Percentiles rank a stretch among this genome's conserved stretches.
Evolutionary conservation across 2,888 invertebrate species (phyloP).

Genomic region (Pardosa pseudoannulata): DNA sequence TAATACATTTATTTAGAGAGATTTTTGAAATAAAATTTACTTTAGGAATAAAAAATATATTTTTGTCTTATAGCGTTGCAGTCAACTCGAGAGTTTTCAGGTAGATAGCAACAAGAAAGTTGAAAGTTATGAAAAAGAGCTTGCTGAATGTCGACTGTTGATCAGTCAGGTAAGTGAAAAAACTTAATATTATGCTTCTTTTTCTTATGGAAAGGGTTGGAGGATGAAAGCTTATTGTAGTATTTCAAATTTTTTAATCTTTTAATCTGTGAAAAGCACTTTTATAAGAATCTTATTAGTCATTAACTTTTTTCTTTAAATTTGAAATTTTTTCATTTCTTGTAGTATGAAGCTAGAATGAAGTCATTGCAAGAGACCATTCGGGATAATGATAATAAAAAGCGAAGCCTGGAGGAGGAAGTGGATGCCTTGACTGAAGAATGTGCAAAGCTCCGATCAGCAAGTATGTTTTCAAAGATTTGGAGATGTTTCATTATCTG

Average conservation of each 20-base stretch:
- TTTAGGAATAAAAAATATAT: too few species aligned
- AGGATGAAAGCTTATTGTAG: too few species aligned
- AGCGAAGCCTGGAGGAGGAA: conserved; percentile 93
- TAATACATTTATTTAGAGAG: background rate
- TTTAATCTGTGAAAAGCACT: too few species aligned
- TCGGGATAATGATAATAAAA: conserved; percentile 95
- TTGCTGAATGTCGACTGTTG: conserved; percentile 92
- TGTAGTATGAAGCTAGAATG: conserved; percentile 92
- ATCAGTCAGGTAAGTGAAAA: conserved; percentile 88
- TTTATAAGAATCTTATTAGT: too few species aligned
- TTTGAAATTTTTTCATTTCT: background rate
- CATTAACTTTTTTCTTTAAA: background rate
- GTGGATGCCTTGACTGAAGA: conserved; percentile 95
- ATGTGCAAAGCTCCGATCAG: conserved; percentile 90
- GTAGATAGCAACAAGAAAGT: conserved; percentile 94
- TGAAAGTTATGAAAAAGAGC: conserved; percentile 92
- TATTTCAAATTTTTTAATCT: too few species aligned
- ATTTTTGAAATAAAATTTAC: background rate
- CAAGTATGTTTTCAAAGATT: conserved; percentile 53
- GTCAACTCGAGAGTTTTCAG: conserved; percentile 91
- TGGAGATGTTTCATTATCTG: too few species aligned
- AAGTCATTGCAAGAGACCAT: conserved; percentile 95
- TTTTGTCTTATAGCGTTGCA: conserved; percentile 82
- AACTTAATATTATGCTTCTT: too few species aligned
- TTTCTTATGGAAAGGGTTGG: too few species aligned